Evolutionary conservation across 2,113 vertebrate species (phyloP).

Genomic region (Gadus chalcogrammus): DNA sequence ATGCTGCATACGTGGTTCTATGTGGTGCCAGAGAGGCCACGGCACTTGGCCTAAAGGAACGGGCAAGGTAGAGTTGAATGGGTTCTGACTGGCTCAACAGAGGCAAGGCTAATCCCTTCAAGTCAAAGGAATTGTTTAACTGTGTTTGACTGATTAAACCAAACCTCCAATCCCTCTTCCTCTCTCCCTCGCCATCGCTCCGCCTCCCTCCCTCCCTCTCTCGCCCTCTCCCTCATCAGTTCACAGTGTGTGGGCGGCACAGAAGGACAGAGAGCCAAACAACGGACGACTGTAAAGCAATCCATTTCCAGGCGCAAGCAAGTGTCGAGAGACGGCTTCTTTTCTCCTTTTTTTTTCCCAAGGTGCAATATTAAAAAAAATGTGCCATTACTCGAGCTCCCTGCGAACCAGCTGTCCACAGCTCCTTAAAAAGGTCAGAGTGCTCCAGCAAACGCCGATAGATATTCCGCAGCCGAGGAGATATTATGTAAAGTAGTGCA

Average conservation of each 20-base stretch:
- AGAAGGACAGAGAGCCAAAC: slow-evolving; percentile 13
- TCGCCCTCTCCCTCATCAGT: not conserved
- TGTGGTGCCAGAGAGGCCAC: slow-evolving; percentile 50
- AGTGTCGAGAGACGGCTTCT: slow-evolving; percentile 53
- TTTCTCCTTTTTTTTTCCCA: slow-evolving; percentile 37
- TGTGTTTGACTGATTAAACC: slow-evolving; percentile 69
- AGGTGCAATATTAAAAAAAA: slow-evolving; percentile 49
- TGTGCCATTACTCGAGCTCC: slow-evolving; percentile 33
- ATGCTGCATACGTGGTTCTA: slow-evolving; percentile 60
- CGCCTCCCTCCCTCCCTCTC: not conserved
- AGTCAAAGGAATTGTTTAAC: slow-evolving; percentile 69
- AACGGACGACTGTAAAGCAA: slow-evolving; percentile 36
- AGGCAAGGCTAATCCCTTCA: slow-evolving; percentile 68
- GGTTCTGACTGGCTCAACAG: slow-evolving; percentile 56
- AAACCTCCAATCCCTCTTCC: slow-evolving; percentile 47
- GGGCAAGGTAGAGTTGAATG: slow-evolving; percentile 47
- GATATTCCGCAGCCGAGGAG: not conserved
- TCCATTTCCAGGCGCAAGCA: slow-evolving; percentile 37
- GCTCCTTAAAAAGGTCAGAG: slow-evolving; percentile 66
- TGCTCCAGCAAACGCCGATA: slow-evolving; percentile 46
- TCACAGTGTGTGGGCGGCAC: not conserved
- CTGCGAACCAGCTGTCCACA: slow-evolving; percentile 47
- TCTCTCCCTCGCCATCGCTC: not conserved
- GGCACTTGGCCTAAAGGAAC: slow-evolving; percentile 63
- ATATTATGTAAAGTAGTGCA: slow-evolving; percentile 39